Evolutionary conservation across 2,888 invertebrate genomes (phyloP), one percentile per base, ranked within the genome.

Genomic region (Xestia sexstrigata): DNA sequence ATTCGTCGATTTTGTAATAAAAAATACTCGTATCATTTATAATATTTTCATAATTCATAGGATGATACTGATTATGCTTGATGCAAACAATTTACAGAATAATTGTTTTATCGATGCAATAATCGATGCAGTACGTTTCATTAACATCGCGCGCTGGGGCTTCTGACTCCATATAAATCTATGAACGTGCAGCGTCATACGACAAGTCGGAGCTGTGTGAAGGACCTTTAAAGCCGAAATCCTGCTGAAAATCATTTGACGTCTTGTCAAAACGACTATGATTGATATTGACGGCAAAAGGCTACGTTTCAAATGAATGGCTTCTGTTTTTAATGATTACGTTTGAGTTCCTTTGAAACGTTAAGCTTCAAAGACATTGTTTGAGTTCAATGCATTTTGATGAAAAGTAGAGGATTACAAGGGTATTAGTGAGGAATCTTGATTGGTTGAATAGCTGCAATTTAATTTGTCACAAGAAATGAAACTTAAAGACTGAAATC

Each of bases 241-340:
- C 77, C 60, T 67, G 62, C 74, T 80, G 68, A 74, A 81, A 87
- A 82, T 84, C 70, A 73, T 82, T 87, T 85, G 78, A 84, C 76
- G 74, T 84, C 76, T 78, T 85, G 82, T 88, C 83, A 85, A 79
- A 87, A 79, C 65, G 68, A 58, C 30, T 74, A 79, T 80, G 81
- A 88, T 88, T 88, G 76, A 88, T 85, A 84, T 87, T 83, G 74
- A 81, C 70, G 62, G 80, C 55, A 47, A 81, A 75, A 84, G 81
- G 76, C 70, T 86, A 78, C 69, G 49, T 76, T 82, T 79, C 55
- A 84, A 84, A 78, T 80, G 58, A 79, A 78, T 76, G 70, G 76
- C 70, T 81, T 78, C 75, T 85, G 79, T 87, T 84, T 84, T 79
- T 85, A 88, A 84, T 85, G 70, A 79, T 81, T 78, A 71, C 78